Percentiles rank a stretch among this genome's conserved stretches.
These are phyloP conservation scores for Dromiciops gliroides DNA, from an alignment of 2,113 vertebrate genomes.

Conservation along the genomic window DNA sequence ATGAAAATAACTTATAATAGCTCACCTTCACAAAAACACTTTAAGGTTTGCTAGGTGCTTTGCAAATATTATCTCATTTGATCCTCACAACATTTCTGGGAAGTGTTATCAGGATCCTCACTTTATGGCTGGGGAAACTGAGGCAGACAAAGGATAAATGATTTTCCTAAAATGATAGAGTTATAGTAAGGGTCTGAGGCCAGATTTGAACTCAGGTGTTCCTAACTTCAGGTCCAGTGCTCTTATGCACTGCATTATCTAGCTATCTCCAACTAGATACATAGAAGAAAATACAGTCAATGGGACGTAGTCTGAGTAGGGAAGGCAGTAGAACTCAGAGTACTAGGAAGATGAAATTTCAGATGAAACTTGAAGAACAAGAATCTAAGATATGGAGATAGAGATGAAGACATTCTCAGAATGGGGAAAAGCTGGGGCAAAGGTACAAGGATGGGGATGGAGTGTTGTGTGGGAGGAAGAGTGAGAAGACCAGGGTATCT, in stretches of 20 bases:
- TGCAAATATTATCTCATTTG: neutral
- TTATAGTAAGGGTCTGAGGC: neutral
- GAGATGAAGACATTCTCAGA: neutral
- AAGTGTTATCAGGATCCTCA: no score
- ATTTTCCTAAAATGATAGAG: neutral
- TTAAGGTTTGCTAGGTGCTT: neutral
- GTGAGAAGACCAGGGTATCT: neutral
- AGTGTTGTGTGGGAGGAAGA: no score
- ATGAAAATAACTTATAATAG: neutral
- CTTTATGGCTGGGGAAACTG: neutral
- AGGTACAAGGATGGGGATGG: neutral
- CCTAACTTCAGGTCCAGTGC: no score
- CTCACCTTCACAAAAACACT: neutral
- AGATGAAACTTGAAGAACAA: neutral
- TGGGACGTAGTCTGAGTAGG: neutral
- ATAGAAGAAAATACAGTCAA: neutral
- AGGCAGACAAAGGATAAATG: neutral
- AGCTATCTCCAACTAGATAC: neutral
- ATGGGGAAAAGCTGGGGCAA: neutral
- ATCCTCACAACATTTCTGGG: neutral
- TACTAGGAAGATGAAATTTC: neutral
- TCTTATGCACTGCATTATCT: no score
- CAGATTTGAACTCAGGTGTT: neutral
- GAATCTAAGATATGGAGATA: neutral
- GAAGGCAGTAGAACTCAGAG: neutral